Evolutionary conservation across 2,113 vertebrate genomes (phyloP).

Genomic region (Camelus bactrianus): DNA sequence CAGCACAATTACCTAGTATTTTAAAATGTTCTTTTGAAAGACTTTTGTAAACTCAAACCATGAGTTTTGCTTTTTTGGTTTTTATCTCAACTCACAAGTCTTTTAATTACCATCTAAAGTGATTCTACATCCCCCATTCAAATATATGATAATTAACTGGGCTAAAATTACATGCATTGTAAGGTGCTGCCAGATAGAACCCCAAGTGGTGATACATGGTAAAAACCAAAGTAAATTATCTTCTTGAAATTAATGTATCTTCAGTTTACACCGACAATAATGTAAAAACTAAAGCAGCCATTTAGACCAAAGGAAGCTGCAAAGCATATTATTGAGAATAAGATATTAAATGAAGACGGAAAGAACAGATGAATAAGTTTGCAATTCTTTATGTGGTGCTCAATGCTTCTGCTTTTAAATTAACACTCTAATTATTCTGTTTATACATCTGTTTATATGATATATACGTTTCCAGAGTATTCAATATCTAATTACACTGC

Average conservation of each 20-base stretch:
- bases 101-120: constrained; percentile 56
- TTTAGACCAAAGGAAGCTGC: constrained; percentile 19
- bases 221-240: constrained; percentile 32
- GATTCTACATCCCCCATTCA: constrained; percentile 19
- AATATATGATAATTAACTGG: constrained; percentile 23
- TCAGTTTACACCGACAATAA: constrained; percentile 3
- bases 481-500: constrained; percentile 73
- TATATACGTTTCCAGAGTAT: constrained; percentile 23
- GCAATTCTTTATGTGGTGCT: constrained; percentile 67
- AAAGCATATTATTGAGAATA: constrained; percentile 70
- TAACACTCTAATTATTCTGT: constrained; percentile 75
- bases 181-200: not conserved
- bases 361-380: constrained; percentile 68
- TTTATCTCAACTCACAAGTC: not conserved
- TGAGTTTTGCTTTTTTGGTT: not conserved
- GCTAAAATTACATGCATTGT: not conserved
- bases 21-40: not conserved
- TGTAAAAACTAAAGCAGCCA: constrained; percentile 45
- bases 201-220: not conserved
- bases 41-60: not conserved
- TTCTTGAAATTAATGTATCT: constrained; percentile 29
- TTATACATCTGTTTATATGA: constrained; percentile 72
- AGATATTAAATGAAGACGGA: constrained; percentile 72
- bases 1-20: not conserved
- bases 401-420: constrained; percentile 72